A percentile compares a stretch with the other conserved stretches of the same genome.
phyloP scores from a whole-genome alignment of 2,113 vertebrate genomes.

The Eclectus roratus region DNA sequence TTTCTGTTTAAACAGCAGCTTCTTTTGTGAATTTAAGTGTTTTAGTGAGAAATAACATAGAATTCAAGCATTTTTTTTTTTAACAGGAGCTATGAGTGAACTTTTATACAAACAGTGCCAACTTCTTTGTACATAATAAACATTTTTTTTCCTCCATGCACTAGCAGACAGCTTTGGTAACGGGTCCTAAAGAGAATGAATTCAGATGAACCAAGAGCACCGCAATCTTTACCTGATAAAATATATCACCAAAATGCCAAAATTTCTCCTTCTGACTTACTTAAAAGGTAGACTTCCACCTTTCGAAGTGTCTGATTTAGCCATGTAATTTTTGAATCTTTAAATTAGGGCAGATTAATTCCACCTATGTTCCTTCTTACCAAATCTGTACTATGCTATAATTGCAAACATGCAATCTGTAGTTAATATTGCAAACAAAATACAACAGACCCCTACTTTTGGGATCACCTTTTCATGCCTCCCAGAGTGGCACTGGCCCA shows the following conservation, averaged over 20 bases:
- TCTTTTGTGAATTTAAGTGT: neutral
- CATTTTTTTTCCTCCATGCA: neutral
- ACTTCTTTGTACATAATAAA: neutral
- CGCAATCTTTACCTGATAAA: neutral
- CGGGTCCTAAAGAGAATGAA: neutral
- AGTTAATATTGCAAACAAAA: neutral
- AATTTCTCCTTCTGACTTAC: neutral
- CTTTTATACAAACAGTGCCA: neutral
- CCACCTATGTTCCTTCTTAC: neutral
- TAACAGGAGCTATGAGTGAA: neutral
- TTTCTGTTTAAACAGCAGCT: neutral
- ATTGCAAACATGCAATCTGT: neutral
- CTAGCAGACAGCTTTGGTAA: neutral
- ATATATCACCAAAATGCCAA: neutral
- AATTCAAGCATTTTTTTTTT: neutral
- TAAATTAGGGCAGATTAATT: neutral
- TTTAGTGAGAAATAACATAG: neutral
- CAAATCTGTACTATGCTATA: neutral
- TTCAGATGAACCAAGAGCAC: neutral
- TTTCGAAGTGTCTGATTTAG: neutral
- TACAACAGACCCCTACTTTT: neutral
- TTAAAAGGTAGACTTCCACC: neutral
- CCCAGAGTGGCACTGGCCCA: rapidly evolving
- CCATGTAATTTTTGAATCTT: neutral
- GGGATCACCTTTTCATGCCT: neutral